Conservation (phyloP, 64 coral and sea anemone species). For the Stichodactyla helianthus region DNA sequence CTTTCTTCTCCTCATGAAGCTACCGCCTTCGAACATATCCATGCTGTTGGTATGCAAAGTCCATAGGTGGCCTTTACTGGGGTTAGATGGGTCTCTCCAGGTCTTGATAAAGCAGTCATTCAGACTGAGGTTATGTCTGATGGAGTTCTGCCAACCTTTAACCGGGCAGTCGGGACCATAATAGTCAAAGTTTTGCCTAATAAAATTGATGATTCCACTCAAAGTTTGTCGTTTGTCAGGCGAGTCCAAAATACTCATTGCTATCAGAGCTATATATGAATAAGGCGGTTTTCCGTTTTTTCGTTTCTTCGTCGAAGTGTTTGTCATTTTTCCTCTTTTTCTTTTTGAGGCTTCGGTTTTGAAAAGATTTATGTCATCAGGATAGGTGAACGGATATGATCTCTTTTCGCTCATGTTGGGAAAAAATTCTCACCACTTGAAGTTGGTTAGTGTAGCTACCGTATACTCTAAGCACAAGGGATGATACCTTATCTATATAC, state of each 20-base stretch:
- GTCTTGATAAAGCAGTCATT: slow-evolving; percentile 97
- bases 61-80: slow-evolving; percentile 80
- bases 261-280: slow-evolving; percentile 92
- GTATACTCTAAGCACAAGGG: background rate
- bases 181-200: slow-evolving; percentile 67
- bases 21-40: slow-evolving; percentile 90
- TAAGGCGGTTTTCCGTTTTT: slow-evolving; percentile 87
- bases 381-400: background rate
- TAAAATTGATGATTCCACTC: slow-evolving; percentile 77
- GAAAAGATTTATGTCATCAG: background rate
- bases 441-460: background rate
- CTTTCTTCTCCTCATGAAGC: slow-evolving; percentile 83
- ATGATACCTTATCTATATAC: background rate
- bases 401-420: background rate
- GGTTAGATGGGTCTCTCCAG: slow-evolving; percentile 62
- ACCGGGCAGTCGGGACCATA: slow-evolving; percentile 65
- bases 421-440: background rate
- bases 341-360: background rate
- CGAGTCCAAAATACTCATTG: slow-evolving; percentile 69
- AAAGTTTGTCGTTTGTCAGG: slow-evolving; percentile 72
- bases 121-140: slow-evolving; percentile 88
- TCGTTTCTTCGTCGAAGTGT: background rate
- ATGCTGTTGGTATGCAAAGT: slow-evolving; percentile 66
- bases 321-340: background rate
- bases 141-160: slow-evolving; percentile 96